A percentile compares a stretch with the other conserved stretches of the same genome.
Evolutionary conservation across 2,797 vertebrate genomes (phyloP).

Genomic region (Pempheris klunzingeri): DNA sequence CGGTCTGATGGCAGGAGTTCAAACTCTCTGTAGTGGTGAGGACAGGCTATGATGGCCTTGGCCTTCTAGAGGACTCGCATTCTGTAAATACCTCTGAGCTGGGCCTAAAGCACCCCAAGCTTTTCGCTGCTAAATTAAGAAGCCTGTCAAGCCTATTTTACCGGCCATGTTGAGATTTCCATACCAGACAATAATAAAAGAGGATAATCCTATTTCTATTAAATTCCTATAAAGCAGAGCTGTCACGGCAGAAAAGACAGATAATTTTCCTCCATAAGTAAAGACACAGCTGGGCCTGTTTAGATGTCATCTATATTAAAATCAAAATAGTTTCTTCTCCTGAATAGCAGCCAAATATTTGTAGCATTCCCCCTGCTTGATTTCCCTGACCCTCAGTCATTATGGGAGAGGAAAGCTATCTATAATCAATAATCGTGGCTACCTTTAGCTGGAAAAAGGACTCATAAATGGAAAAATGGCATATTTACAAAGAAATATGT

Average conservation of each 20-base stretch:
- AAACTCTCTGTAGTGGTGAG: constrained; percentile 13
- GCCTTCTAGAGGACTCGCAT: constrained; percentile 34
- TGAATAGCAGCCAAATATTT: constrained; percentile 15
- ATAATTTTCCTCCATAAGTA: constrained; percentile 2
- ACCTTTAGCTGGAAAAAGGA: background rate
- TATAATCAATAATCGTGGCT: background rate
- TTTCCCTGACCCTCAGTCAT: background rate
- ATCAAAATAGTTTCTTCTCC: constrained; percentile 4
- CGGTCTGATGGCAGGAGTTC: constrained; percentile 5
- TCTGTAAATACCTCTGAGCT: constrained; percentile 50
- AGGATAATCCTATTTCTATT: constrained; percentile 51
- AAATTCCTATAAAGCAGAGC: constrained; percentile 33
- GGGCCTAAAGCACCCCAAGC: background rate
- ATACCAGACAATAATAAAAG: constrained; percentile 32
- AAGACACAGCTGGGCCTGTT: background rate
- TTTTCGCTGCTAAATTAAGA: constrained; percentile 45
- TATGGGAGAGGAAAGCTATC: background rate
- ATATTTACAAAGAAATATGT: background rate
- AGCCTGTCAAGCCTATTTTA: constrained; percentile 11
- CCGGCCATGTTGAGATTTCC: constrained; percentile 14
- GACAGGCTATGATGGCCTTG: constrained; percentile 5
- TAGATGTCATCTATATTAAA: background rate
- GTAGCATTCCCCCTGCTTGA: background rate
- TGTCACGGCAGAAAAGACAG: background rate
- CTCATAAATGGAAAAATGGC: background rate